A percentile compares a stretch with the other conserved stretches of the same genome.
These are phyloP conservation scores for Lasioglossum zephyrum DNA, from an alignment of 2,888 invertebrate species.

Conservation along the genomic window DNA sequence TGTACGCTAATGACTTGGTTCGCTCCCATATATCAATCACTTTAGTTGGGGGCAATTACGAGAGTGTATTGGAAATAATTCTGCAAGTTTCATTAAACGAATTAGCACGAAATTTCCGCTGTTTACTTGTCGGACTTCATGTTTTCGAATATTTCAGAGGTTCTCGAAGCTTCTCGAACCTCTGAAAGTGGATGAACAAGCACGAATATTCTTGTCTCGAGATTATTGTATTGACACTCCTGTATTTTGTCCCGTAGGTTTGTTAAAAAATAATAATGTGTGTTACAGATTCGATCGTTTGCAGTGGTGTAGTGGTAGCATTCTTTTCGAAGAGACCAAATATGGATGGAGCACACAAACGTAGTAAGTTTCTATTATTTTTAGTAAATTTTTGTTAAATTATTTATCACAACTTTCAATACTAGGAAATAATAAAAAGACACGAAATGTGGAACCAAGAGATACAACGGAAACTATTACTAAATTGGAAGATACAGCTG, in stretches of 20 bases:
- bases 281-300: constrained; percentile 7
- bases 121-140: not conserved
- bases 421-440: constrained; percentile 26
- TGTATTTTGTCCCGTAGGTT: not conserved
- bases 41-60: constrained; percentile 20
- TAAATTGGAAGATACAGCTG: not conserved
- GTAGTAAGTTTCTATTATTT: constrained; percentile 33
- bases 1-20: constrained; percentile 10
- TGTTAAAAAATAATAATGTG: not conserved
- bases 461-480: not conserved
- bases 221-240: not conserved
- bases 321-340: not conserved
- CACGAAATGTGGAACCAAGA: not conserved
- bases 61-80: constrained; percentile 21
- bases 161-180: too few relatives aligned
- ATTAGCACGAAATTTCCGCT: constrained; percentile 18
- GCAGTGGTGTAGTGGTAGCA: not conserved
- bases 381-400: not conserved
- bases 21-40: constrained; percentile 26
- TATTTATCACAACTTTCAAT: constrained; percentile 17
- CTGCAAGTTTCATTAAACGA: constrained; percentile 9
- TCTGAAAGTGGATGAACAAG: not conserved
- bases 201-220: not conserved
- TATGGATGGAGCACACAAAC: not conserved
- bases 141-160: not conserved